phyloP scores from a whole-genome alignment of 2,797 vertebrate genomes.

The Vipera latastei region DNA sequence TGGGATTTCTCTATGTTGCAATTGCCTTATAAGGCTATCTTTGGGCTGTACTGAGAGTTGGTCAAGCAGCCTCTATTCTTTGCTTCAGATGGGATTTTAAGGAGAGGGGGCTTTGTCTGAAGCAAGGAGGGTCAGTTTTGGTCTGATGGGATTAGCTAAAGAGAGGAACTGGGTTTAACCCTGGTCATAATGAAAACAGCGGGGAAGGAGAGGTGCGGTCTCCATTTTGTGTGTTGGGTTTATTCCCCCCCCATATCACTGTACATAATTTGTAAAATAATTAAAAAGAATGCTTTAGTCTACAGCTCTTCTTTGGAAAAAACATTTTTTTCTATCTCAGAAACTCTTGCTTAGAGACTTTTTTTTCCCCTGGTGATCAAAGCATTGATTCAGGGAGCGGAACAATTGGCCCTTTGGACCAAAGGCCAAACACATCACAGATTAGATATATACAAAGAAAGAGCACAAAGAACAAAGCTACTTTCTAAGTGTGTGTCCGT shows the following conservation, averaged over 20 bases:
- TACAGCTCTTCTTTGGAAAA: neutral
- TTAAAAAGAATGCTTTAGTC: neutral
- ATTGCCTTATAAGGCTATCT: neutral
- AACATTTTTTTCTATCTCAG: slow-evolving; percentile 29
- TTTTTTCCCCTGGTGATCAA: slow-evolving; percentile 19
- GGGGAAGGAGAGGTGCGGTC: neutral
- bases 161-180: neutral
- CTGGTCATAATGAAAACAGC: neutral
- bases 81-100: neutral
- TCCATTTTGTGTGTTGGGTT: neutral
- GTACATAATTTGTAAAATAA: neutral
- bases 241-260: neutral
- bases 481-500: neutral
- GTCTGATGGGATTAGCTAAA: neutral
- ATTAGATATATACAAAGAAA: neutral
- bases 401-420: neutral
- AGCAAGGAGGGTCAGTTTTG: neutral
- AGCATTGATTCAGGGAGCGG: slow-evolving; percentile 43
- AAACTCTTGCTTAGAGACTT: slow-evolving; percentile 46
- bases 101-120: neutral
- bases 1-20: neutral
- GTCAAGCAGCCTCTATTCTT: neutral
- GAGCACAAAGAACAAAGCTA: neutral
- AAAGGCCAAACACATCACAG: neutral
- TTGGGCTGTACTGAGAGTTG: neutral